A percentile compares a stretch with the other conserved stretches of the same genome.
Conservation (phyloP, 2,888 invertebrate species). For the Exocentrus adspersus region DNA sequence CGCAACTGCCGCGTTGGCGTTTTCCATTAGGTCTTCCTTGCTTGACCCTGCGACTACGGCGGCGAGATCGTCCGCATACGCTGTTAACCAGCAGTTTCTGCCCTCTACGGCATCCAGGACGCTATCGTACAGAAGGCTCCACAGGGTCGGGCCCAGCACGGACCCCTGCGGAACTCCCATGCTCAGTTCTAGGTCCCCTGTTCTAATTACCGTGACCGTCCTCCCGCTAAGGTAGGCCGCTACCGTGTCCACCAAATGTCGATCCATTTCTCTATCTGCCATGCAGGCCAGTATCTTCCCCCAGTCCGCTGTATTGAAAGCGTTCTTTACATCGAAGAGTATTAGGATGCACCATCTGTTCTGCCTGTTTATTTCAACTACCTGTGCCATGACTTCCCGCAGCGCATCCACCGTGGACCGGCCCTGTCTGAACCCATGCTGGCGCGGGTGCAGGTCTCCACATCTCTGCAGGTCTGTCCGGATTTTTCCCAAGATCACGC, state of each 20-base stretch:
- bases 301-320: conserved; percentile 15
- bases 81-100: too few relatives aligned
- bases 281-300: too few relatives aligned
- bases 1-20: conserved; percentile 3
- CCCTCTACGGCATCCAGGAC: not conserved
- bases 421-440: conserved; percentile 34
- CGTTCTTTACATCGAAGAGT: conserved; percentile 7
- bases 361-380: not conserved
- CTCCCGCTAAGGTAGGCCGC: conserved; percentile 25
- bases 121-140: conserved; percentile 8
- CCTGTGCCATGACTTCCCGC: not conserved
- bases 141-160: conserved; percentile 3
- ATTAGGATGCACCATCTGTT: not conserved
- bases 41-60: conserved; percentile 7
- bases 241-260: not conserved
- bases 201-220: conserved; percentile 18
- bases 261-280: too few relatives aligned
- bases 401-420: conserved; percentile 27
- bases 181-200: too few relatives aligned
- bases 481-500: conserved; percentile 21
- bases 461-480: conserved; percentile 21
- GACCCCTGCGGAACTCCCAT: conserved; percentile 10
- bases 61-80: conserved; percentile 28
- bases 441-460: too few relatives aligned
- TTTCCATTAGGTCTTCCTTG: conserved; percentile 5